These are phyloP conservation scores for Chrysoperla carnea DNA, from an alignment of 1,140 invertebrate genomes.

Conservation along the genomic window DNA sequence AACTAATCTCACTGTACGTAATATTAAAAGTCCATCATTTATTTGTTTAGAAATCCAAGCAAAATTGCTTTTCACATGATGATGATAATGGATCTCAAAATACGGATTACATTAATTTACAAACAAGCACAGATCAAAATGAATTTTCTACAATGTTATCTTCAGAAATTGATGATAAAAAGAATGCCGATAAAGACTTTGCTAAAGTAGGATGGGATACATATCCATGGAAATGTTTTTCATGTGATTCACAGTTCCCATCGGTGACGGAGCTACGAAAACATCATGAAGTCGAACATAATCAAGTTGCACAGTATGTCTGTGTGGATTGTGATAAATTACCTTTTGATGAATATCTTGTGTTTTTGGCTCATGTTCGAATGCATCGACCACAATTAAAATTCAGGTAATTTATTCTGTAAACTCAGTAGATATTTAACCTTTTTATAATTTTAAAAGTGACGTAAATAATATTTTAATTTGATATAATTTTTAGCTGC, in stretches of 20 bases:
- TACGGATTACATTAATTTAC: background rate
- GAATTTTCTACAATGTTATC: background rate
- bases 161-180: background rate
- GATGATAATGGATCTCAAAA: background rate
- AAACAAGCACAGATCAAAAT: background rate
- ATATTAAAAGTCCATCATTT: background rate
- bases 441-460: background rate
- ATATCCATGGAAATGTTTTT: constrained; percentile 35
- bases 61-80: background rate
- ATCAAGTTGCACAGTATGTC: constrained; percentile 31
- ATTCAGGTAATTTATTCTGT: constrained; percentile 21
- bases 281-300: constrained; percentile 31
- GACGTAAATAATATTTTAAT: background rate
- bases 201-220: constrained; percentile 20
- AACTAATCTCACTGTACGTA: no score
- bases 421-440: background rate
- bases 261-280: constrained; percentile 28
- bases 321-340: constrained; percentile 38
- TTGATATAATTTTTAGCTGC: constrained; percentile 19
- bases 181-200: constrained; percentile 4
- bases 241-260: constrained; percentile 30
- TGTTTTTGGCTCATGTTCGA: constrained; percentile 34
- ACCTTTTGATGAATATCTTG: constrained; percentile 32
- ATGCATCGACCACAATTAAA: constrained; percentile 31
- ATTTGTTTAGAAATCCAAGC: background rate